A percentile compares a stretch with the other conserved stretches of the same genome.
phyloP scores from a whole-genome alignment of 2,888 invertebrate genomes.

The Limnephilus lunatus region DNA sequence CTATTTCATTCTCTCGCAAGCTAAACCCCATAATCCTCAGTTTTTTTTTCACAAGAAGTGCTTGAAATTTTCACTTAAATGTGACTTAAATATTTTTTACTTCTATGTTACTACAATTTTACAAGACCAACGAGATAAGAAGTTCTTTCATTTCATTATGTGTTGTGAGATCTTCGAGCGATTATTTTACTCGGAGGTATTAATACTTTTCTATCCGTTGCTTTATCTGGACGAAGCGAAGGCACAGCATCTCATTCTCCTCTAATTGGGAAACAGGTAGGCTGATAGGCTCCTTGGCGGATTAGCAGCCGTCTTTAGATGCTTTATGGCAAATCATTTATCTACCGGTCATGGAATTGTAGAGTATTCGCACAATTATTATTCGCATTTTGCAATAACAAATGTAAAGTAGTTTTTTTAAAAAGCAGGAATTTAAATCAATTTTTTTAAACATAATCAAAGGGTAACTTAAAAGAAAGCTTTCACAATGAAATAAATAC shows the following conservation, averaged over 20 bases:
- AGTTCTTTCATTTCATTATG: background rate
- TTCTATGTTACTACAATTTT: background rate
- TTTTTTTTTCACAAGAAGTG: no score
- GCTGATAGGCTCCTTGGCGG: constrained; percentile 8
- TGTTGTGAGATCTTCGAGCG: background rate
- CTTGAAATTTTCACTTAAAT: no score
- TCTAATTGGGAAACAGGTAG: constrained; percentile 44
- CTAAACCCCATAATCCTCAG: no score
- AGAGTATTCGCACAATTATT: background rate
- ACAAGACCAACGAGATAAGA: background rate
- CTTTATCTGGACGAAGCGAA: background rate
- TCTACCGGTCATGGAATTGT: background rate
- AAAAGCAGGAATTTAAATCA: no score
- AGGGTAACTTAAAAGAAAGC: no score
- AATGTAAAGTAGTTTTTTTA: background rate
- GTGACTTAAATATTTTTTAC: background rate
- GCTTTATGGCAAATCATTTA: constrained; percentile 38
- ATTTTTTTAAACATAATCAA: no score
- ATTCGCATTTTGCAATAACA: background rate
- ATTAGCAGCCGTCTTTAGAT: constrained; percentile 21
- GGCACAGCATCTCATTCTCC: background rate
- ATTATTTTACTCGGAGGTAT: background rate
- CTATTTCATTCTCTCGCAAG: no score
- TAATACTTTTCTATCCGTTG: background rate
- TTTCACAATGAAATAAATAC: background rate